Evolutionary conservation across 2,888 invertebrate species (phyloP).

Genomic region (Macaria notata): DNA sequence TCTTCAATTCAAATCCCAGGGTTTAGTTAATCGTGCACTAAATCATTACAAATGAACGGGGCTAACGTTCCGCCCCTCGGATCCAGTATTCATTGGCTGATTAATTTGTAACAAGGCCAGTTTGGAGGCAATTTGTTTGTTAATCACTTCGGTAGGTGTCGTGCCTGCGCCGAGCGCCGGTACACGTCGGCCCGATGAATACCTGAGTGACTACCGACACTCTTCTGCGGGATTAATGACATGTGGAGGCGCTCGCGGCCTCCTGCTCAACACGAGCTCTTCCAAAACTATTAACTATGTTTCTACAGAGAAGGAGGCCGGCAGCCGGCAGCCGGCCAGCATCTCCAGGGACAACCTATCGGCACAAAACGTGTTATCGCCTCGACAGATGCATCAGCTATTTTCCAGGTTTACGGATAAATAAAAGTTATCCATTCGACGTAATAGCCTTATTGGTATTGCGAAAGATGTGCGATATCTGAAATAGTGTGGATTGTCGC

Average conservation of each 20-base stretch:
- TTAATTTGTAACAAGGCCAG: constrained; percentile 33
- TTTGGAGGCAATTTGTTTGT: constrained; percentile 31
- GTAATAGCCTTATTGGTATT: constrained; percentile 7
- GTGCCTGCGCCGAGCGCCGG: constrained; percentile 18
- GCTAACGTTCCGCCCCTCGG: constrained; percentile 25
- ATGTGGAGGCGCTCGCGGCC: too few species aligned
- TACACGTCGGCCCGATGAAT: neutral
- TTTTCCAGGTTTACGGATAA: constrained; percentile 4
- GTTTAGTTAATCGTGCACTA: constrained; percentile 35
- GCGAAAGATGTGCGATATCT: constrained; percentile 5
- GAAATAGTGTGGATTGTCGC: constrained; percentile 10
- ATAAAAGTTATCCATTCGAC: constrained; percentile 5
- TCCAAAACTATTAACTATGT: too few species aligned
- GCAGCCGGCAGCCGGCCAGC: neutral
- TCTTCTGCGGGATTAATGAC: too few species aligned
- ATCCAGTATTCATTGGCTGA: constrained; percentile 32
- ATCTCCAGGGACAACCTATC: constrained; percentile 1
- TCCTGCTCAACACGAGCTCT: too few species aligned
- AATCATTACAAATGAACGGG: constrained; percentile 40
- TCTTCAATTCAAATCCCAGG: constrained; percentile 14
- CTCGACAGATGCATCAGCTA: constrained; percentile 9
- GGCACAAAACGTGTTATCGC: constrained; percentile 8
- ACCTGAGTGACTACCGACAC: too few species aligned
- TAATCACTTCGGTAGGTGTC: constrained; percentile 29
- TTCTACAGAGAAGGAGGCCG: constrained; percentile 1